Evolutionary conservation across 2,888 invertebrate species (phyloP).

Genomic region (Rhorus exstirpatorius): DNA sequence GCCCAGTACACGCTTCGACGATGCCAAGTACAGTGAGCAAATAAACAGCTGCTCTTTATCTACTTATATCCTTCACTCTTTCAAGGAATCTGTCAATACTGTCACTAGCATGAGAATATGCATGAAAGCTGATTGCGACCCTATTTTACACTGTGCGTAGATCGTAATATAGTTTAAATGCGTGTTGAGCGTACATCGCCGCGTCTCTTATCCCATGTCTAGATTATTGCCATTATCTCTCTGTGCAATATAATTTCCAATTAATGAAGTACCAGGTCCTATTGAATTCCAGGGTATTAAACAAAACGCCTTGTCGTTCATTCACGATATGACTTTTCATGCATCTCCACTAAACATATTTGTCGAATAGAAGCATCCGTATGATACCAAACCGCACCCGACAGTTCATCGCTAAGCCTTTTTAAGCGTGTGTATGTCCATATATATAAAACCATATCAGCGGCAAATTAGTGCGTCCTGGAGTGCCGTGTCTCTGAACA

Average conservation of each 20-base stretch:
- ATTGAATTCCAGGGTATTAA: background rate
- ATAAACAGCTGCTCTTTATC: constrained; percentile 50
- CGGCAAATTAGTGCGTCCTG: constrained; percentile 78
- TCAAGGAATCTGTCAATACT: constrained; percentile 9
- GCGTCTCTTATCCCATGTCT: constrained; percentile 1
- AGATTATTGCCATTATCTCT: background rate
- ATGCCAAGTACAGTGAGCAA: constrained; percentile 63
- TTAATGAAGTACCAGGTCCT: constrained; percentile 9
- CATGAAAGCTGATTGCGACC: background rate
- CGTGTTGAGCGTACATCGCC: background rate
- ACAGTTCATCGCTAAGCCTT: background rate
- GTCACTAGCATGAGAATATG: background rate
- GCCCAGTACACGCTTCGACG: constrained; percentile 57
- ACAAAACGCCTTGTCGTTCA: background rate
- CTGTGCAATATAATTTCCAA: background rate
- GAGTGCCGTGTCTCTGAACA: constrained; percentile 70
- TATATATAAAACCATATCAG: constrained; percentile 61
- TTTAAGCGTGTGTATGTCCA: background rate
- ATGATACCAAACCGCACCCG: background rate
- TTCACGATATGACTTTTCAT: background rate
- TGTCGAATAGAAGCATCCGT: background rate
- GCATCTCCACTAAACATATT: background rate
- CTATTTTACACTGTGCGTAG: background rate
- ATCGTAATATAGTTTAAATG: constrained; percentile 15
- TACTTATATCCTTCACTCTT: background rate